These are phyloP conservation scores for Pantherophis vulpinus DNA, from an alignment of 2,797 vertebrate genomes.

Conservation along the genomic window DNA sequence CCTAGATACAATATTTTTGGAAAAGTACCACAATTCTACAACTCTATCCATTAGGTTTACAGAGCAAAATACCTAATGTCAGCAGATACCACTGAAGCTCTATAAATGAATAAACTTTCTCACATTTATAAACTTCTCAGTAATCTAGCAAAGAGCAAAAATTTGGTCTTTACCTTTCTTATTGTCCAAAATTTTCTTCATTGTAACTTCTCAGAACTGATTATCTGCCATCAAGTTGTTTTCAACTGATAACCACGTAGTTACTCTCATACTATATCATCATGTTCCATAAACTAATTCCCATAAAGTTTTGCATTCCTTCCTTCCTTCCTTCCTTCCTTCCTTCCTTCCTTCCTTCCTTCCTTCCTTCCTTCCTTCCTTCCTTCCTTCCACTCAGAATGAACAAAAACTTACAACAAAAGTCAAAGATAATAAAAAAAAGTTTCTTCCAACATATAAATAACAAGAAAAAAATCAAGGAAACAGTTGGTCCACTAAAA, in stretches of 20 bases:
- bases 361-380: background rate
- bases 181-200: background rate
- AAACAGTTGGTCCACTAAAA: too few species aligned
- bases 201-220: background rate
- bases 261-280: background rate
- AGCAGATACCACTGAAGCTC: background rate
- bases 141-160: background rate
- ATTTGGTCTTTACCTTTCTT: background rate
- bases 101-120: background rate
- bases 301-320: background rate
- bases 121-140: background rate
- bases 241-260: background rate
- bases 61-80: background rate
- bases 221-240: background rate
- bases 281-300: background rate
- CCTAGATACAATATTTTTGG: background rate
- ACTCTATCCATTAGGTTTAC: background rate
- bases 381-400: too few species aligned
- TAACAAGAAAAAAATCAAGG: too few species aligned
- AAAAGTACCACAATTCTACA: background rate
- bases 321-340: too few species aligned
- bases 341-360: too few species aligned
- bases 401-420: too few species aligned
- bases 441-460: too few species aligned
- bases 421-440: too few species aligned